Evolutionary conservation across 1,140 invertebrate species (phyloP), one percentile per base, ranked within the genome.

Genomic region (Brachystomella parvula): DNA sequence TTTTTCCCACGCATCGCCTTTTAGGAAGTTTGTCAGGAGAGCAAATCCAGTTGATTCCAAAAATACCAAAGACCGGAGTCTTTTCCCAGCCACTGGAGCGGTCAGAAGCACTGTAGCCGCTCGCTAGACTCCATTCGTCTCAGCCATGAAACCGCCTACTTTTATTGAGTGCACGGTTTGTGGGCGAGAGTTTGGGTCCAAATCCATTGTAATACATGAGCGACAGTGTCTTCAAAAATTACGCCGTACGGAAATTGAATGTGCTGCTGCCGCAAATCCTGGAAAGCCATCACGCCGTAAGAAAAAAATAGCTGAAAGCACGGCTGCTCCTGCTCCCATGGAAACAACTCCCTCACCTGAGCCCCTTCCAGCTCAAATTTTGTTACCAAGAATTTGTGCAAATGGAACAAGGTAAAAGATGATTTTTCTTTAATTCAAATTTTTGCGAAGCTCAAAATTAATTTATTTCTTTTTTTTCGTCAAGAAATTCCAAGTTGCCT

Each of bases 191-290:
- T 91, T 88, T 76, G 88, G 87, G 12, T 82, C 84, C 0, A 83
- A 81, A 69, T 87, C 86, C 39, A 84, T 90, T 62, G 77, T 77
- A 21, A 89, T 89, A 64, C 89, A 90, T 77, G 86, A 89, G 74
- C 86, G 87, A 1, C 85, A 89, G 71, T 90, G 89, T 74, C 73
- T 90, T 31, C 83, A 86, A 74, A 89, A 88, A 75, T 89, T 88
- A 87, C 79, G 84, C 31, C 74, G 66, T 3, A 73, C 71, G 3
- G 71, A 74, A 63, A 68, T 70, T 31, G 32, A n/a, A 9, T 6
- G 47, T 2, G 30, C 53, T 17, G 17, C 26, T 60, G 58, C 29
- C 58, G 29, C 12, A 15, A 33, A 29, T 15, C 58, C 28, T 28
- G 56, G n/a, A 24, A n/a, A 26, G 31, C 6, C 24, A 63, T 19